A percentile compares a stretch with the other conserved stretches of the same genome.
phyloP scores from a whole-genome alignment of 2,797 vertebrate genomes.

The Labroides dimidiatus region DNA sequence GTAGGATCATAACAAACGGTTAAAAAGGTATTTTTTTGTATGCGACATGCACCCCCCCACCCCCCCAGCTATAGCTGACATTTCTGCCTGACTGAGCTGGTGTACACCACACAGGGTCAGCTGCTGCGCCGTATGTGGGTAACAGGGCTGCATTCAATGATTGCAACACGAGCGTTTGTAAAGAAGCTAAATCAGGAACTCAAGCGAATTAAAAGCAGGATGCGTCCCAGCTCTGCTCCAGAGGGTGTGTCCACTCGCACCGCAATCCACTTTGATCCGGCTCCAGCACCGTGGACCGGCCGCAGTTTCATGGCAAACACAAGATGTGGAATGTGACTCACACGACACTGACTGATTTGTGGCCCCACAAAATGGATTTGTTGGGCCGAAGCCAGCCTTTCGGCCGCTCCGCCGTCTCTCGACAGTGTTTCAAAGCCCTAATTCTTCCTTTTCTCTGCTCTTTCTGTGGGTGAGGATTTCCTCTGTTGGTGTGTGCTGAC shows the following conservation, averaged over 20 bases:
- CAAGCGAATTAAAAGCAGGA: slow-evolving; percentile 61
- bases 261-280: slow-evolving; percentile 58
- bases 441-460: slow-evolving; percentile 20
- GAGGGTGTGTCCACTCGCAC: slow-evolving; percentile 31
- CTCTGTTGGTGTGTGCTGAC: slow-evolving; percentile 26
- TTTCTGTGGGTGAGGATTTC: slow-evolving; percentile 28
- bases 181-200: slow-evolving; percentile 55
- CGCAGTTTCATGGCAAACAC: slow-evolving; percentile 51
- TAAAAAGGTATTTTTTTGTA: slow-evolving; percentile 68
- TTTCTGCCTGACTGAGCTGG: slow-evolving; percentile 77
- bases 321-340: slow-evolving; percentile 60
- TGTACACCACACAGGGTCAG: slow-evolving; percentile 61
- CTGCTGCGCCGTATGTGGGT: slow-evolving; percentile 59
- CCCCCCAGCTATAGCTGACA: slow-evolving; percentile 72
- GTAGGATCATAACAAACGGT: slow-evolving; percentile 60
- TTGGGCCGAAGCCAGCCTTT: slow-evolving; percentile 72
- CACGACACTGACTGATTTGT: slow-evolving; percentile 69
- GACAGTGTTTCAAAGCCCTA: slow-evolving; percentile 47
- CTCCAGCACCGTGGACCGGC: slow-evolving; percentile 52
- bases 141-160: slow-evolving; percentile 49
- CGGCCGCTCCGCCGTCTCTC: slow-evolving; percentile 59
- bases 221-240: slow-evolving; percentile 29
- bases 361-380: slow-evolving; percentile 70
- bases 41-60: slow-evolving; percentile 58
- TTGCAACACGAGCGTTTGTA: slow-evolving; percentile 49